Percentiles rank a stretch among this genome's conserved stretches.
Evolutionary conservation across 2,113 vertebrate species (phyloP).

Genomic region (Telmatochromis bifrenatus): DNA sequence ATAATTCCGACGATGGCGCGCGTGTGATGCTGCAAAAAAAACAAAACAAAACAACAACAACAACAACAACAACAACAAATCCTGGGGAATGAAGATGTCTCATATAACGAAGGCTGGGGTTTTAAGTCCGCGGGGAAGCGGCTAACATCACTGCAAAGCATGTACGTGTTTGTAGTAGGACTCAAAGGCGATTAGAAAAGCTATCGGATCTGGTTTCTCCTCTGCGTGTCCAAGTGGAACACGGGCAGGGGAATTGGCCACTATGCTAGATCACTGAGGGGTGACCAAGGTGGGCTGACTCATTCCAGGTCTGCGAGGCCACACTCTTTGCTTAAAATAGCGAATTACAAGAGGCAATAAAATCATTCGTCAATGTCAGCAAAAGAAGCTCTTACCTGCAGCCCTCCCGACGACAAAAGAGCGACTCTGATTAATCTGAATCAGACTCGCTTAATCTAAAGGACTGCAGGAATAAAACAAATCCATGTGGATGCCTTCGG

Average conservation of each 20-base stretch:
- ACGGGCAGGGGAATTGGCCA: constrained; percentile 45
- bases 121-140: constrained; percentile 14
- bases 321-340: not conserved
- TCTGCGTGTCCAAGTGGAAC: constrained; percentile 77
- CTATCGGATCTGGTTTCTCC: constrained; percentile 79
- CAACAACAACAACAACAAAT: not conserved
- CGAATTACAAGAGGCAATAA: not conserved
- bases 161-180: constrained; percentile 57
- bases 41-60: not conserved
- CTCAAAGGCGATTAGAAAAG: constrained; percentile 75
- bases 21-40: not conserved
- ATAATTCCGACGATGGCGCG: constrained; percentile 21
- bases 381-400: constrained; percentile 53
- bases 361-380: not conserved
- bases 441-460: not conserved
- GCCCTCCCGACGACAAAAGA: not conserved
- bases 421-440: not conserved
- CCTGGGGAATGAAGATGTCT: constrained; percentile 13
- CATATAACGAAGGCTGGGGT: constrained; percentile 22
- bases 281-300: constrained; percentile 51
- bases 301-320: not conserved
- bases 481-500: constrained; percentile 15
- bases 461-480: not conserved
- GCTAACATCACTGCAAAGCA: constrained; percentile 30
- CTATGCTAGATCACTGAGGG: constrained; percentile 73